Base-by-base conservation (phyloP, 2,888 invertebrate species). In the Syrista parreyssii region DNA sequence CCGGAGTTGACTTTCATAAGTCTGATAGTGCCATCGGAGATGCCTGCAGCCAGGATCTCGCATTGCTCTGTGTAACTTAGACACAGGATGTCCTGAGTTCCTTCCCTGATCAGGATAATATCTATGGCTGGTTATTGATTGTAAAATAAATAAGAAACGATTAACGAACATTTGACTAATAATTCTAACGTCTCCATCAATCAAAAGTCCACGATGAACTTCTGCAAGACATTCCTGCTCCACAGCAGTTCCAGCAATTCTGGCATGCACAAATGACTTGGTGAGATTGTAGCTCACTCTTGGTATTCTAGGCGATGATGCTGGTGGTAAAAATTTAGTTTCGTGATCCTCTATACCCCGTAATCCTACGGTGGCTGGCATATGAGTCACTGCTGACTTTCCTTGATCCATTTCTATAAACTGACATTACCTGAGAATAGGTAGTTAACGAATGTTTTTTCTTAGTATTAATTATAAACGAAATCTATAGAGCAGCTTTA, bases 51-150 rank as follows among this genome's bases (percentile, higher is more conserved):
- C 81, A 95, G 90, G 75, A 93, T 92, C 79, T 93, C 93, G 74
- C 91, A 92, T 82, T 93, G 93, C 88, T 95, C 94, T 68, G 94
- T 94, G 86, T 94, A 95, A 88, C 93, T 93, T 81, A 94, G 92
- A 85, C 94, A 94, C 87, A 94, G 92, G 79, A 93, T 91, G 36
- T 93, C 93, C 82, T 92, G 92, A 81, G 91, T 92, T 23, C 93
- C 92, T 84, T 93, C 93, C 82, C 94, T 94, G 81, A 12, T 68
- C 15, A 35, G 34, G 23, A n/a, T 68, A 55, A 55, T 71, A 72
- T 55, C 40, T 55, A 55, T 55, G 31, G 71, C 71, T 31, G 30
- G 12, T 71, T 32, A 71, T 30, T 32, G 71, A 6, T 31, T 11
- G 31, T 32, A 32, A 32, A 30, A 31, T 71, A 32, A 71, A 0